Percentiles rank a stretch among this genome's conserved stretches.
phyloP scores from a whole-genome alignment of 2,113 vertebrate genomes.

The Peromyscus maniculatus region DNA sequence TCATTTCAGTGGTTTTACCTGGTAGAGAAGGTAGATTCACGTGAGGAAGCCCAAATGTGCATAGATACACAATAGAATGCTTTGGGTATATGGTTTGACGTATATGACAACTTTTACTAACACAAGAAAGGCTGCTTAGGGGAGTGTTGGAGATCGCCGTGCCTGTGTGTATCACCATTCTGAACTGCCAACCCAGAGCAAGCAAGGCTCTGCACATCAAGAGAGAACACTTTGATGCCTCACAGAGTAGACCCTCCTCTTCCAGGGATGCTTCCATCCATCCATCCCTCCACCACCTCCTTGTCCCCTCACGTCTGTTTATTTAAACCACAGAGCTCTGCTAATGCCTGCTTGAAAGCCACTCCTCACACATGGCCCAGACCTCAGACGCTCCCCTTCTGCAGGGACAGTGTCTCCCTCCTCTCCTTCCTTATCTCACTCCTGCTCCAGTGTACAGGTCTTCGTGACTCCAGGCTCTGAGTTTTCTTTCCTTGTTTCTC shows the following conservation, averaged over 20 bases:
- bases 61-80: accelerated
- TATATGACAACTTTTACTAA: too few relatives aligned
- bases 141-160: accelerated
- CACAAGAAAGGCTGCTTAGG: accelerated
- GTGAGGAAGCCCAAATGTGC: accelerated
- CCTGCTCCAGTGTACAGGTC: accelerated
- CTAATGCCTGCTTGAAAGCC: neutral
- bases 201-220: accelerated
- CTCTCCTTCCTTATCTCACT: neutral
- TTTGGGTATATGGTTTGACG: neutral
- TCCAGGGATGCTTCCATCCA: neutral
- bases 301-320: neutral
- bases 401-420: too few relatives aligned
- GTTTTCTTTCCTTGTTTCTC: neutral
- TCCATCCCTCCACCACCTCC: neutral
- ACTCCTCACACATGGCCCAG: accelerated
- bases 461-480: neutral
- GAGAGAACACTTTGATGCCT: too few relatives aligned
- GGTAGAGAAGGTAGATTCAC: neutral
- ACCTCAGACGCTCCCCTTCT: accelerated
- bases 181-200: neutral
- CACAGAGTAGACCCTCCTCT: neutral
- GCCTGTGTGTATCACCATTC: accelerated
- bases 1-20: neutral
- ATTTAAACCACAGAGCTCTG: too few relatives aligned